Evolutionary conservation across 2,888 invertebrate species (phyloP).

Genomic region (Caenorhabditis zanzibari): DNA sequence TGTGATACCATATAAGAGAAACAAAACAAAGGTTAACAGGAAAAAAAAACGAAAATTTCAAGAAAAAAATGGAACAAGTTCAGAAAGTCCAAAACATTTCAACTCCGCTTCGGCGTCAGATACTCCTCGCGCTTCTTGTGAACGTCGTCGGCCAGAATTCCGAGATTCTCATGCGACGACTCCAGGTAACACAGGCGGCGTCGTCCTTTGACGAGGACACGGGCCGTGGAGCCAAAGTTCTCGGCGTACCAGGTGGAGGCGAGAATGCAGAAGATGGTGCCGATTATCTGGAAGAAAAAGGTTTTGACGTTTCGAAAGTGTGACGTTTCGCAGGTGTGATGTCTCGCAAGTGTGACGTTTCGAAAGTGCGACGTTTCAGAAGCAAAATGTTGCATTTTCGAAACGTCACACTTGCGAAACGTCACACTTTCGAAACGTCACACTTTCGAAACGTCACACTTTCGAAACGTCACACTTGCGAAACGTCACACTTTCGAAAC

Average conservation of each 20-base stretch:
- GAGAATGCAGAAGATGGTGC: conserved; percentile 91
- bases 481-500: no score
- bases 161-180: conserved; percentile 82
- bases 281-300: conserved; percentile 87
- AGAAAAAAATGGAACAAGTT: conserved; percentile 10
- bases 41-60: not conserved
- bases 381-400: no score
- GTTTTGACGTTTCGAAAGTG: no score
- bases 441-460: no score
- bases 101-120: conserved; percentile 25
- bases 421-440: no score
- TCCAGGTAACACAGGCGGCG: conserved; percentile 81
- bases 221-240: conserved; percentile 69
- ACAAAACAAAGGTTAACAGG: not conserved
- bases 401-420: no score
- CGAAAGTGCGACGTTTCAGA: no score
- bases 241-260: conserved; percentile 66
- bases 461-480: no score
- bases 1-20: not conserved
- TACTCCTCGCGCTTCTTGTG: conserved; percentile 72
- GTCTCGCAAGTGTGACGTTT: no score
- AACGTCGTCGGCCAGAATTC: conserved; percentile 79
- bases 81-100: no score
- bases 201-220: conserved; percentile 76
- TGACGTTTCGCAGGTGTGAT: no score